These are phyloP conservation scores for Hesperia comma DNA, from an alignment of 2,888 invertebrate genomes.

Conservation along the genomic window DNA sequence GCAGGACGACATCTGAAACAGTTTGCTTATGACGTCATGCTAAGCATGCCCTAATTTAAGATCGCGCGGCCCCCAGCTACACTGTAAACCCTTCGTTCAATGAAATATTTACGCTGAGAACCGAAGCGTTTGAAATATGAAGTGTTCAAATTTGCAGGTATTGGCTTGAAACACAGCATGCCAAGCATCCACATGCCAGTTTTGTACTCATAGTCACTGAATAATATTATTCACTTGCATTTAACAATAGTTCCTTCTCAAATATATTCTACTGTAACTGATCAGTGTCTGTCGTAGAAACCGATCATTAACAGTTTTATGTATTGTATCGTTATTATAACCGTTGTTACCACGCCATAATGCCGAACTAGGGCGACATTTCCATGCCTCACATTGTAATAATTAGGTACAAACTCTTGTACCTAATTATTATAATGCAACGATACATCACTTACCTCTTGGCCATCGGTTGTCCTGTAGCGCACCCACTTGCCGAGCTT, in stretches of 20 bases:
- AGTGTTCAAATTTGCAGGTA: constrained; percentile 9
- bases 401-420: too few relatives aligned
- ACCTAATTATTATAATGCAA: too few relatives aligned
- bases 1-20: constrained; percentile 30
- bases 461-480: constrained; percentile 88
- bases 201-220: background rate
- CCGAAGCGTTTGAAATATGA: constrained; percentile 1
- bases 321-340: too few relatives aligned
- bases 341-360: too few relatives aligned
- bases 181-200: background rate
- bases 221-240: background rate
- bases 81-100: constrained; percentile 9
- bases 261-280: too few relatives aligned
- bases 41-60: constrained; percentile 30
- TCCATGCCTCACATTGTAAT: too few relatives aligned
- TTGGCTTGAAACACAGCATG: background rate
- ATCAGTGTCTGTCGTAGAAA: too few relatives aligned
- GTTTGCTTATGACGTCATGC: constrained; percentile 30
- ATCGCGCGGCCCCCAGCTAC: constrained; percentile 16
- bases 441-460: constrained; percentile 86
- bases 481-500: constrained; percentile 92
- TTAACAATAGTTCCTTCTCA: too few relatives aligned
- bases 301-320: too few relatives aligned
- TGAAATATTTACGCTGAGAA: constrained; percentile 1
- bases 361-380: too few relatives aligned